Base-by-base conservation (phyloP, 1,140 invertebrate genomes). In the Cydia amplana region DNA sequence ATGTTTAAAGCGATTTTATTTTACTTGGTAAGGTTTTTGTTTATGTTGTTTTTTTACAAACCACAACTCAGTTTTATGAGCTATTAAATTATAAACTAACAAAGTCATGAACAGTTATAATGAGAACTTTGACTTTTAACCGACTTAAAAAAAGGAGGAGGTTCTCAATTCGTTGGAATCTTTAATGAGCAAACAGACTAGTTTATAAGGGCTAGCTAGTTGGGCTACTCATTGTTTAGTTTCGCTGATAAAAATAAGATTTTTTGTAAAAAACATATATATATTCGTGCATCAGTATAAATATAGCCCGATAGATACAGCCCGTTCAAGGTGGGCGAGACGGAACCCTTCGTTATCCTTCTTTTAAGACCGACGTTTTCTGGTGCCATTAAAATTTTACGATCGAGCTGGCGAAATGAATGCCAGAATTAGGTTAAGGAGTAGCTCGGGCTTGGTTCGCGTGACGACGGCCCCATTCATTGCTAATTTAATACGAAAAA, bases 361-460 rank as follows among this genome's bases (percentile, higher is more conserved):
- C 80, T 81, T 83, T 78, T 80, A 86, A 81, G 82, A 81, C 81
- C 82, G 80, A 84, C 80, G 83, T 87, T 87, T 89, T 83, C 82
- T 82, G 77, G 75, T 51, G 83, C 83, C 85, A 89, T 90, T 91
- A 91, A 91, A 91, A 87, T 91, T 91, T 91, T 90, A 91, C 88
- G 88, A 90, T 78, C 90, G 88, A 90, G 86, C 85, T 87, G 87
- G 84, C 83, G 84, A 90, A 91, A 90, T 90, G 87, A 90, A 91
- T 86, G 82, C 86, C 84, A 78, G 85, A 91, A 91, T 90, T 90
- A 87, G 90, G 90, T 91, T 90, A 90, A 88, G 85, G 82, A 87
- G 81, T 78, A 82, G 76, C 83, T 79, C 78, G 83, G 83, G 83
- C 80, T 80, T 73, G 79, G 79, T 79, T 89, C 81, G 85, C 86